Percentiles rank a stretch among this genome's conserved stretches.
These are phyloP conservation scores for Noctua pronuba DNA, from an alignment of 2,888 invertebrate genomes.

Conservation along the genomic window DNA sequence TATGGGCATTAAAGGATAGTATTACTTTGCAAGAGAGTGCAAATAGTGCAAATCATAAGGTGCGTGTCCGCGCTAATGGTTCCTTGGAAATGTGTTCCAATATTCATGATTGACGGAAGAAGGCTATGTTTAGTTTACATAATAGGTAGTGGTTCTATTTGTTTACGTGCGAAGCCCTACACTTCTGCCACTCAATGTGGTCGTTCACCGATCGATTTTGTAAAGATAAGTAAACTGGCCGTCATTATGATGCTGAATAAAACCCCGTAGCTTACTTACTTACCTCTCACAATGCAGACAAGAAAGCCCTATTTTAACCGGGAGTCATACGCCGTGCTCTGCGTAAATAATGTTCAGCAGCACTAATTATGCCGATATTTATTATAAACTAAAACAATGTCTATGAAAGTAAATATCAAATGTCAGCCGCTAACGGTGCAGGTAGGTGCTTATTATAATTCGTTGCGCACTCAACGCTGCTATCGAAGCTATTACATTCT, in stretches of 20 bases:
- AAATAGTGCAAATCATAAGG: slow-evolving; percentile 68
- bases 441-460: slow-evolving; percentile 64
- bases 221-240: slow-evolving; percentile 30
- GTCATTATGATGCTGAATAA: slow-evolving; percentile 30
- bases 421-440: slow-evolving; percentile 49
- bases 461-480: slow-evolving; percentile 58
- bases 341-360: slow-evolving; percentile 45
- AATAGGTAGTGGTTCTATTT: slow-evolving; percentile 27
- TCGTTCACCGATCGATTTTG: slow-evolving; percentile 14
- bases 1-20: slow-evolving; percentile 72
- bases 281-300: slow-evolving; percentile 33
- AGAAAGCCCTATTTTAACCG: slow-evolving; percentile 18
- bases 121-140: slow-evolving; percentile 36
- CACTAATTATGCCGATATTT: slow-evolving; percentile 60
- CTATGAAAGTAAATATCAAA: slow-evolving; percentile 64
- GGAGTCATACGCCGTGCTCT: slow-evolving; percentile 27
- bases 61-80: slow-evolving; percentile 43
- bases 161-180: slow-evolving; percentile 13
- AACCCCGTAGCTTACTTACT: background rate
- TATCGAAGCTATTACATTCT: slow-evolving; percentile 71
- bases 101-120: slow-evolving; percentile 55
- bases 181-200: slow-evolving; percentile 27
- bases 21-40: slow-evolving; percentile 68
- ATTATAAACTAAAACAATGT: slow-evolving; percentile 57
- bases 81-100: slow-evolving; percentile 40